Evolutionary conservation across 2,797 vertebrate species (phyloP), one percentile per base, ranked within the genome.

Genomic region (Thamnophis elegans): DNA sequence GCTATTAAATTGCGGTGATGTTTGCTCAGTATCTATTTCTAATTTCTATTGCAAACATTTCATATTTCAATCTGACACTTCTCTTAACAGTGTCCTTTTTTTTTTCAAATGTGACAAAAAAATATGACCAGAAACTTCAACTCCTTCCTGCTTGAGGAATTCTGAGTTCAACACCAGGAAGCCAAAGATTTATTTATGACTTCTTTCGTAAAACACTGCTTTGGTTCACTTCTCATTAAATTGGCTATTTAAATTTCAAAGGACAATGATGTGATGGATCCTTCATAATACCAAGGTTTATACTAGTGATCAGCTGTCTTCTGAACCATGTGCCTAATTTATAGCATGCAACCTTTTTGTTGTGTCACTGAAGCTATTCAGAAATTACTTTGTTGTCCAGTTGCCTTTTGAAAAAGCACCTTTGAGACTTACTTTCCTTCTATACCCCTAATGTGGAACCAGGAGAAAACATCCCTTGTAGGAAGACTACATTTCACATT

Each of bases 61-160:
- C 91, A 68, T 91, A 73, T n/a, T 91, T 92, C 92, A 94, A 68
- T 8, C 4, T 8, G 13, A 53, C n/a, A 12, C 93, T 95, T 95
- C 42, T 89, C 73, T 89, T 89, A 32, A 54, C 5, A 11, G 10
- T 59, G n/a, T 54, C 32, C 28, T 94, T 90, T 93, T 93, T 93
- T 93, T 1, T 28, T 8, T 5, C 28, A 89, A 8, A 68, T 5
- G 5, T 9, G 18, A 62, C 36, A 87, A 86, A 56, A 59, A 59
- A 42, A 89, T 59, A 92, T 26, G 93, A 87, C 25, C 94, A 94
- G 90, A 91, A 56, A 91, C 56, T 54, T 55, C 93, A 54, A 22
- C 90, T 32, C 54, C 12, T 26, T 78, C 18, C 8, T 92, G n/a
- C 85, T 90, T 62, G 56, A 90, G 58, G n/a, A 51, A 88, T 94